Conservation (phyloP, 2,888 invertebrate species). For the Tetragonula carbonaria region DNA sequence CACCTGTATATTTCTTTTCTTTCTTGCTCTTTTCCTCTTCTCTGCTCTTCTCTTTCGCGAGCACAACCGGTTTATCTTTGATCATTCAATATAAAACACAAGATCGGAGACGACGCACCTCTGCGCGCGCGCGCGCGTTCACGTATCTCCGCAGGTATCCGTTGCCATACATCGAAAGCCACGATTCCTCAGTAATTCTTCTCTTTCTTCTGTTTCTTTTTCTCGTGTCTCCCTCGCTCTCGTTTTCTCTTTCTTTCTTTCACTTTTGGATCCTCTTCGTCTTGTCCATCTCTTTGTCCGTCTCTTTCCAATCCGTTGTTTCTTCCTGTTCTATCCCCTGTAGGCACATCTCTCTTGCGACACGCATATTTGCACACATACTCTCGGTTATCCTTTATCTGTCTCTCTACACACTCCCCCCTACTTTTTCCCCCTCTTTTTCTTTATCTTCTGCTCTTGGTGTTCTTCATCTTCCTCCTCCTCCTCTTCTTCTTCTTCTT, state of each 20-base stretch:
- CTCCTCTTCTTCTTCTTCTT: not conserved
- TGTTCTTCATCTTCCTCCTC: not conserved
- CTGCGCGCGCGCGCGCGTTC: slow-evolving; percentile 29
- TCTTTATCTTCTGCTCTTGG: not conserved
- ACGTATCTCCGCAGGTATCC: slow-evolving; percentile 14
- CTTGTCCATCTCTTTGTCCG: not conserved
- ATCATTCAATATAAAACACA: slow-evolving; percentile 80
- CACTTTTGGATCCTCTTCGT: not conserved
- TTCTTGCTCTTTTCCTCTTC: slow-evolving; percentile 42
- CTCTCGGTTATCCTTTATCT: slow-evolving; percentile 15
- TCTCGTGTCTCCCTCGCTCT: not conserved
- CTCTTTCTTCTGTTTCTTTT: not conserved
- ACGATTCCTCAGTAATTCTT: slow-evolving; percentile 52
- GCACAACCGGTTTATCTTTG: slow-evolving; percentile 81
- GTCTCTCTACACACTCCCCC: slow-evolving; percentile 9
- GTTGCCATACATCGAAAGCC: slow-evolving; percentile 24
- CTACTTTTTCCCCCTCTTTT: not conserved
- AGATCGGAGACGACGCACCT: slow-evolving; percentile 68
- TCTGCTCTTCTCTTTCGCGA: slow-evolving; percentile 61
- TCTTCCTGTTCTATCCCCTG: not conserved
- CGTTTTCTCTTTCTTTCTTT: not conserved
- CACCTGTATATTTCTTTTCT: slow-evolving; percentile 46
- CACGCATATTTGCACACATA: slow-evolving; percentile 42
- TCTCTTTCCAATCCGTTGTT: slow-evolving; percentile 4
- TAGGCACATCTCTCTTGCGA: slow-evolving; percentile 35